phyloP scores from a whole-genome alignment of 2,888 invertebrate species.

The Thera obeliscata region DNA sequence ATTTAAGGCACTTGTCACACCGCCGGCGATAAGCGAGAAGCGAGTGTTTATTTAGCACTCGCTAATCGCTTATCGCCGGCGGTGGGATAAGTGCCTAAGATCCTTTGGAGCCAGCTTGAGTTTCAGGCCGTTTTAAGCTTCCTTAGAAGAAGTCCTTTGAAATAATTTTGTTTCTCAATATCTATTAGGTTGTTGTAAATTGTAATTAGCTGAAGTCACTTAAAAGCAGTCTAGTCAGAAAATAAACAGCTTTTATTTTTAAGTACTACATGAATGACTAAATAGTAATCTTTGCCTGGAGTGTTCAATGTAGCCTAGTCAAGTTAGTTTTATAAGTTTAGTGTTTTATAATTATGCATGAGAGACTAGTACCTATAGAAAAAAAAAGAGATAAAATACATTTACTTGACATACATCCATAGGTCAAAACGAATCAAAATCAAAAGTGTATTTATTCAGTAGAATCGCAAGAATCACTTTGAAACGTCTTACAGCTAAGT shows the following conservation, averaged over 20 bases:
- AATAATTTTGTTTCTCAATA: conserved; percentile 32
- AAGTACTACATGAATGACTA: conserved; percentile 42
- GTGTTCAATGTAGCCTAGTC: conserved; percentile 58
- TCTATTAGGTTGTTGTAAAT: conserved; percentile 41
- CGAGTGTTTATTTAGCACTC: no score
- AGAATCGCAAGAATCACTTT: no score
- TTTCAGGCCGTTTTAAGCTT: conserved; percentile 1
- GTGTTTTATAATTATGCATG: conserved; percentile 33
- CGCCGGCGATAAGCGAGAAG: no score
- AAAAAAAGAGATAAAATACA: no score
- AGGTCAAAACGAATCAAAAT: no score
- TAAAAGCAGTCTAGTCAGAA: conserved; percentile 51
- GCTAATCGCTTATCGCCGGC: no score
- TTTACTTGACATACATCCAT: no score
- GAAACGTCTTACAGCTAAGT: no score
- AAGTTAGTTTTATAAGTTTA: conserved; percentile 36
- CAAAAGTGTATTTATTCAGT: no score
- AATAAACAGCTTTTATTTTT: conserved; percentile 18
- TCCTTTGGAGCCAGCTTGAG: not conserved
- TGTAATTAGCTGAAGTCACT: conserved; percentile 56
- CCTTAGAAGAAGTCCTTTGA: not conserved
- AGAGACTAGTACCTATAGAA: conserved; percentile 15
- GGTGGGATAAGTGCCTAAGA: not conserved
- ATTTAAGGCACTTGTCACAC: no score
- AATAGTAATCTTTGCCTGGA: conserved; percentile 50